Conservation (phyloP, 1,140 invertebrate species). For the Pentalonia nigronervosa region DNA sequence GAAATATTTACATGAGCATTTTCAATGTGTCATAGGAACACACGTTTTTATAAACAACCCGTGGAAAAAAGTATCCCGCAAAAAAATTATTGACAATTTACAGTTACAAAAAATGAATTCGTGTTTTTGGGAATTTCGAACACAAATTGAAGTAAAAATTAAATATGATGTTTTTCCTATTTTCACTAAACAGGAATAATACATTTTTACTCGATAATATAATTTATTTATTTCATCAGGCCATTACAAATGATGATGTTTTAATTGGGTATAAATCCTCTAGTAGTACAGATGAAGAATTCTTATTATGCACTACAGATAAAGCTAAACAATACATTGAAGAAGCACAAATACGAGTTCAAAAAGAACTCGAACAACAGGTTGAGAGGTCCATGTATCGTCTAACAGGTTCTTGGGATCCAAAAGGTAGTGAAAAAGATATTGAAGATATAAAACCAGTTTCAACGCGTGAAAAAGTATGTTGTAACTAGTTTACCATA, state of each 20-base stretch:
- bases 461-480: constrained; percentile 20
- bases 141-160: constrained; percentile 28
- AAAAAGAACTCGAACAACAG: neutral
- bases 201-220: neutral
- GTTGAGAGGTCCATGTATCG: neutral
- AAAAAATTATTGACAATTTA: constrained; percentile 33
- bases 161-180: neutral
- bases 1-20: constrained; percentile 20
- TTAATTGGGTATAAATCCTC: constrained; percentile 47
- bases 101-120: neutral
- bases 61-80: constrained; percentile 11
- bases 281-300: constrained; percentile 31
- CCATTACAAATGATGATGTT: neutral
- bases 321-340: neutral
- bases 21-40: constrained; percentile 20
- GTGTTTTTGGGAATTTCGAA: constrained; percentile 37
- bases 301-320: constrained; percentile 29
- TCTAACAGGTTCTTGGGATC: neutral
- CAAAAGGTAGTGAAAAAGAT: constrained; percentile 14
- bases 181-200: neutral
- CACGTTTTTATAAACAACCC: constrained; percentile 34
- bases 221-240: neutral
- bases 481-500: too few species aligned
- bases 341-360: neutral
- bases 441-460: neutral